Conservation (phyloP, 2,888 invertebrate genomes). For the Monopis laevigella region DNA sequence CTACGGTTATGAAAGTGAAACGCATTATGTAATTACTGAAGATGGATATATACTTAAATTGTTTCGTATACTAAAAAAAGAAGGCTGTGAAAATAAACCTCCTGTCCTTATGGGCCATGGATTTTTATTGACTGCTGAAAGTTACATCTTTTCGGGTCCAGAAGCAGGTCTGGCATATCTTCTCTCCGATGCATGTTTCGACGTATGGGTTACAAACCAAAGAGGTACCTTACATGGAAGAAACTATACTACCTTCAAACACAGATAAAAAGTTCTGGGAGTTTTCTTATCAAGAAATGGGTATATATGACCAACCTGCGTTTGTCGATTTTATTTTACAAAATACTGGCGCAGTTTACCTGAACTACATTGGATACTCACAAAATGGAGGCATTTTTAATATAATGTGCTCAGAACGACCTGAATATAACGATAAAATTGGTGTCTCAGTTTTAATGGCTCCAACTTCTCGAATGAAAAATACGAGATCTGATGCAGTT, state of each 20-base stretch:
- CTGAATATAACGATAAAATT: slow-evolving; percentile 72
- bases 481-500: slow-evolving; percentile 47
- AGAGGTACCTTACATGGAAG: slow-evolving; percentile 57
- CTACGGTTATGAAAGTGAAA: slow-evolving; percentile 15
- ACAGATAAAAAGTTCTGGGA: slow-evolving; percentile 57
- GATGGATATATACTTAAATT: slow-evolving; percentile 16
- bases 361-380: slow-evolving; percentile 75
- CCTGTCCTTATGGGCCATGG: slow-evolving; percentile 48
- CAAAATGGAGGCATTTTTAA: slow-evolving; percentile 74
- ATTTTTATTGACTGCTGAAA: slow-evolving; percentile 37
- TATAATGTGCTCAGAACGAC: slow-evolving; percentile 71
- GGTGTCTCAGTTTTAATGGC: slow-evolving; percentile 69
- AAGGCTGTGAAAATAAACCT: slow-evolving; percentile 19
- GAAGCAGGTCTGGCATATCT: slow-evolving; percentile 26
- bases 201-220: slow-evolving; percentile 35
- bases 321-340: slow-evolving; percentile 37
- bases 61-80: slow-evolving; percentile 13
- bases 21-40: slow-evolving; percentile 13
- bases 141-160: slow-evolving; percentile 31
- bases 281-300: slow-evolving; percentile 81
- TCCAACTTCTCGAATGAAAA: slow-evolving; percentile 63
- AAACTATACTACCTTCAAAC: slow-evolving; percentile 48
- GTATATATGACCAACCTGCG: slow-evolving; percentile 78
- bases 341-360: slow-evolving; percentile 27
- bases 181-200: slow-evolving; percentile 27